These are phyloP conservation scores for Ficedula albicollis DNA, from an alignment of 2,797 vertebrate species.

Conservation along the genomic window DNA sequence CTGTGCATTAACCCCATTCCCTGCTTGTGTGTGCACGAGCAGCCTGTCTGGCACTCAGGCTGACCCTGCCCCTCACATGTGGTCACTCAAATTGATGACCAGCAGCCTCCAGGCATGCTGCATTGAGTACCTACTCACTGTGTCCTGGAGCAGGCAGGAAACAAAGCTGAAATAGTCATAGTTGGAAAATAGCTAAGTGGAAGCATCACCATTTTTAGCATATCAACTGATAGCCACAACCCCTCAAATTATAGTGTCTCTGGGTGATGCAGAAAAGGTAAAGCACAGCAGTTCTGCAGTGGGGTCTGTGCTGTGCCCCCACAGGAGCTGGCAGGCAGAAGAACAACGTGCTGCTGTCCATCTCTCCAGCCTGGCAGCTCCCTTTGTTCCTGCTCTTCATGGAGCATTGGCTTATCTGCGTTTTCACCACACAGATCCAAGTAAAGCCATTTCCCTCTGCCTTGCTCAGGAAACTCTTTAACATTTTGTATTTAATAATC, in stretches of 20 bases:
- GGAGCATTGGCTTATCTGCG: neutral
- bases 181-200: neutral
- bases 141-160: neutral
- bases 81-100: neutral
- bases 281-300: neutral
- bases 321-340: neutral
- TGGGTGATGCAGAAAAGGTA: neutral
- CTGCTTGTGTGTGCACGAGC: neutral
- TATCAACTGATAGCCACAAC: neutral
- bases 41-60: neutral
- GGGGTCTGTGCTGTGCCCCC: neutral
- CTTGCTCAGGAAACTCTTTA: constrained; percentile 8
- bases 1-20: neutral
- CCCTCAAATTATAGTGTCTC: neutral
- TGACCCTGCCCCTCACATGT: neutral
- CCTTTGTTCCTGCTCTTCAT: constrained; percentile 18
- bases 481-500: constrained; percentile 10
- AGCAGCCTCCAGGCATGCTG: neutral
- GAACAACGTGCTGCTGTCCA: neutral
- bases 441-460: neutral
- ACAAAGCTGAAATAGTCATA: neutral
- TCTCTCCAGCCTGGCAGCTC: neutral
- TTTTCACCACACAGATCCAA: neutral
- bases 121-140: neutral
- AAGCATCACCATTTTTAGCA: neutral